Conservation (phyloP, 92 coral and sea anemone genomes). For the Porites lobata region DNA sequence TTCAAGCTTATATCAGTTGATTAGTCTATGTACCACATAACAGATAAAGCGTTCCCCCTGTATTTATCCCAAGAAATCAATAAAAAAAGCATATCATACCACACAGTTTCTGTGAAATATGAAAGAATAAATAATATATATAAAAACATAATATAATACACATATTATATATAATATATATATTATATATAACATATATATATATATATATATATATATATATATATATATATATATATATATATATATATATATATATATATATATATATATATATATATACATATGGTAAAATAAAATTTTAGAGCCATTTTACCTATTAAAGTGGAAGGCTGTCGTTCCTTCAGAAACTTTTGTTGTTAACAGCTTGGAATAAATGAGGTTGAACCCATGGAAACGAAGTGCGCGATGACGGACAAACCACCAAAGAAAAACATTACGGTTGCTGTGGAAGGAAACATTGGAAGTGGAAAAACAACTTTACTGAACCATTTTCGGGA, state of each 20-base stretch:
- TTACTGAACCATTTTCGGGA: slow-evolving; percentile 85
- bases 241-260: neutral
- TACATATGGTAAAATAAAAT: neutral
- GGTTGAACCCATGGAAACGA: neutral
- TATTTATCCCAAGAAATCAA: too few relatives aligned
- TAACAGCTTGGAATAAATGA: neutral
- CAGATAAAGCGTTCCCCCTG: too few relatives aligned
- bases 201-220: neutral
- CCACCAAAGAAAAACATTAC: slow-evolving; percentile 13
- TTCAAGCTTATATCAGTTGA: too few relatives aligned
- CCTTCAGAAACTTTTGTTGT: too few relatives aligned
- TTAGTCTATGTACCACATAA: too few relatives aligned
- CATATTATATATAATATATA: neutral
- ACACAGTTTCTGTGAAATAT: neutral
- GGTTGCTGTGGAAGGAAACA: slow-evolving; percentile 95
- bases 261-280: neutral
- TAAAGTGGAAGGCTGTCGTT: neutral
- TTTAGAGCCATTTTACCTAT: neutral
- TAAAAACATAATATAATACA: neutral
- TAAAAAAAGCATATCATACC: neutral
- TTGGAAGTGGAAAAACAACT: slow-evolving; percentile 98
- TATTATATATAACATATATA: neutral
- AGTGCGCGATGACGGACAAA: slow-evolving; percentile 6
- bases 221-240: neutral
- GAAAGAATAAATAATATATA: neutral